A percentile compares a stretch with the other conserved stretches of the same genome.
Conservation (phyloP, 2,113 vertebrate species). For the Pteruthius melanotis region DNA sequence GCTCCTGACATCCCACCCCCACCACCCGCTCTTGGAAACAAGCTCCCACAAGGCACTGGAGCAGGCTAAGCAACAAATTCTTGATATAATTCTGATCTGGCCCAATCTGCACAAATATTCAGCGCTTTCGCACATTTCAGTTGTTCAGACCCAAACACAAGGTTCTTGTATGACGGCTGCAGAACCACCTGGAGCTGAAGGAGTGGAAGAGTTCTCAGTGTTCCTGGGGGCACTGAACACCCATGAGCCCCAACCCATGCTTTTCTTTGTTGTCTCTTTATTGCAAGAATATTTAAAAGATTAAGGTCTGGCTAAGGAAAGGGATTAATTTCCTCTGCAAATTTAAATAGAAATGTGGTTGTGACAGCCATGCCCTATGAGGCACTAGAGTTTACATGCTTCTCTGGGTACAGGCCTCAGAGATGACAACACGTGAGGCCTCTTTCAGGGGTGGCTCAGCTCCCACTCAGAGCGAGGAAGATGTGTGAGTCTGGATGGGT, state of each 20-base stretch:
- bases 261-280: neutral
- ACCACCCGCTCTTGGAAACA: neutral
- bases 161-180: neutral
- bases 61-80: neutral
- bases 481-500: neutral
- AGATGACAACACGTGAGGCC: accelerated
- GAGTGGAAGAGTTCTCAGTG: neutral
- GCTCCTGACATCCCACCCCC: neutral
- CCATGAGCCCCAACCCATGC: accelerated
- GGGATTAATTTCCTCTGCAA: neutral
- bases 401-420: neutral
- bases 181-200: neutral
- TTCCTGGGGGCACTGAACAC: neutral
- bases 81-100: neutral
- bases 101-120: neutral
- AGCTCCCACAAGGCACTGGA: neutral
- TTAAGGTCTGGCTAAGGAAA: neutral
- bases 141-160: conserved; percentile 1
- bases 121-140: neutral
- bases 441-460: neutral
- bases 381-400: neutral
- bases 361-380: neutral
- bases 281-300: neutral
- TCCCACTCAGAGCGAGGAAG: neutral
- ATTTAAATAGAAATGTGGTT: neutral